phyloP scores from a whole-genome alignment of 2,797 vertebrate species.

The Cyprinella venusta region DNA sequence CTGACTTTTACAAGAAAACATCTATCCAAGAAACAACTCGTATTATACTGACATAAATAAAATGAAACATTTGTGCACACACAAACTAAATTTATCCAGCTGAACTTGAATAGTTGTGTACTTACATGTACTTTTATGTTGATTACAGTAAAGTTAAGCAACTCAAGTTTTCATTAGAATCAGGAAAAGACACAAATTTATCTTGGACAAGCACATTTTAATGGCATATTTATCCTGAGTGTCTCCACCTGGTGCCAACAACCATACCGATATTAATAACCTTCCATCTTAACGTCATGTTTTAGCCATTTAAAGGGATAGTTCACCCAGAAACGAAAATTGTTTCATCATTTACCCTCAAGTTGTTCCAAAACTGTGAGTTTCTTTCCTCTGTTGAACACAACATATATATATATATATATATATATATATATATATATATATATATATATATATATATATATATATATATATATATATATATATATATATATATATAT shows the following conservation, averaged over 20 bases:
- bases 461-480: too few relatives aligned
- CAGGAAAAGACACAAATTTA: background rate
- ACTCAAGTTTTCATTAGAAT: background rate
- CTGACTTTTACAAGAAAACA: background rate
- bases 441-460: too few relatives aligned
- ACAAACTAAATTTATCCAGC: background rate
- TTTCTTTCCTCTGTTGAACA: too few relatives aligned
- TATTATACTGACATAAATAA: background rate
- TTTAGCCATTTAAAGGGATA: conserved; percentile 12
- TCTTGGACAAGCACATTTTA: background rate
- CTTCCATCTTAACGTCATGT: conserved; percentile 20
- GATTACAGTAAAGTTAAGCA: background rate
- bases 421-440: too few relatives aligned
- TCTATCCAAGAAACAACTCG: background rate
- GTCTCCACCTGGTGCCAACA: background rate
- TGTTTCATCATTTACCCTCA: too few relatives aligned
- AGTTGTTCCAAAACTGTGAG: too few relatives aligned
- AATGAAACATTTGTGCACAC: background rate
- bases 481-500: too few relatives aligned
- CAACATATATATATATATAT: too few relatives aligned
- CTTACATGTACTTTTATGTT: background rate
- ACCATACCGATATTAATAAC: background rate
- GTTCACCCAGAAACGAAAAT: too few relatives aligned
- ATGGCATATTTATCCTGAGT: background rate
- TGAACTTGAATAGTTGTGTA: background rate